Conservation (phyloP, 2,797 vertebrate genomes). For the Thaleichthys pacificus region DNA sequence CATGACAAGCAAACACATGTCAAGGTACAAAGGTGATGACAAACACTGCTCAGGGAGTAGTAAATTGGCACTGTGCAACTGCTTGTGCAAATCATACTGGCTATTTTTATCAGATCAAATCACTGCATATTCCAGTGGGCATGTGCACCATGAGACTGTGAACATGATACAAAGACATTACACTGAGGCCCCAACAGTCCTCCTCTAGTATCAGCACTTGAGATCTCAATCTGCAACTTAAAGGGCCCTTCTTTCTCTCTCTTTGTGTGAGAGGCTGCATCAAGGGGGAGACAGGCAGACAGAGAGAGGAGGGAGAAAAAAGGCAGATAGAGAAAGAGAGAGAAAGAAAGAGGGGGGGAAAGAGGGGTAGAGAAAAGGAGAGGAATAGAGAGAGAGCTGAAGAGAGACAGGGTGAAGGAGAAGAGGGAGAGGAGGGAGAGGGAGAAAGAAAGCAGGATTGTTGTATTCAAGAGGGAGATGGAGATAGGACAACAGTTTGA, state of each 20-base stretch:
- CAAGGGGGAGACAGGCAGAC: conserved; percentile 51
- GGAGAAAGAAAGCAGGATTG: neutral
- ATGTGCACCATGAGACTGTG: conserved; percentile 47
- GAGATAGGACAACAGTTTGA: no score
- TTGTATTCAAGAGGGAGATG: no score
- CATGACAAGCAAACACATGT: neutral
- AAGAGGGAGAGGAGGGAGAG: conserved; percentile 49
- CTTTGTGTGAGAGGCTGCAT: conserved; percentile 54
- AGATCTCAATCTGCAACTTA: conserved; percentile 46
- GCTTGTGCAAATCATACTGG: conserved; percentile 21
- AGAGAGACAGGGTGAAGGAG: conserved; percentile 29
- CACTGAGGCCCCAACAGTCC: conserved; percentile 45
- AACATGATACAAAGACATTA: conserved; percentile 55
- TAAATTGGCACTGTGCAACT: neutral
- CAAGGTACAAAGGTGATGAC: neutral
- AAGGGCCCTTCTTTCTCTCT: conserved; percentile 50
- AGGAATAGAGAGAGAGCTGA: conserved; percentile 18
- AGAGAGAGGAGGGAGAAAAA: conserved; percentile 10
- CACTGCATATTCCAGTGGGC: conserved; percentile 41
- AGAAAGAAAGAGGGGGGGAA: conserved; percentile 33
- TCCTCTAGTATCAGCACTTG: conserved; percentile 55
- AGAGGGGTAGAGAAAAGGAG: neutral
- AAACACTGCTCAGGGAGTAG: neutral
- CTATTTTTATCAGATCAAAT: conserved; percentile 46
- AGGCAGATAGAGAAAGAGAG: conserved; percentile 49